Conservation (phyloP, 2,113 vertebrate genomes). For the Caranx ignobilis region DNA sequence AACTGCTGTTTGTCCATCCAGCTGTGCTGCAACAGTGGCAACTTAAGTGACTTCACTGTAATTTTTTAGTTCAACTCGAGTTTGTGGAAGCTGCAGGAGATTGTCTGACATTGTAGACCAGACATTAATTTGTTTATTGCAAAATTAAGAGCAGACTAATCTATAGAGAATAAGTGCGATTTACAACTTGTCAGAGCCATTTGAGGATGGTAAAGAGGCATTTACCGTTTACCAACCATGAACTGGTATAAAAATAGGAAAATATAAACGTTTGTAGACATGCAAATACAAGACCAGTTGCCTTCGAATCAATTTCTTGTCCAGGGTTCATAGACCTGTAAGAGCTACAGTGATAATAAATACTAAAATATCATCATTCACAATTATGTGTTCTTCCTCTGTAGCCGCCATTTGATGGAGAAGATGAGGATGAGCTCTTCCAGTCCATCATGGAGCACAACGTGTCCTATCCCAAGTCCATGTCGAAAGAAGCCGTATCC, state of each 20-base stretch:
- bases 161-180: neutral
- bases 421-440: conserved; percentile 97
- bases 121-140: neutral
- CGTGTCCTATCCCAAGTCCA: conserved; percentile 96
- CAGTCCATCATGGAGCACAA: conserved; percentile 99
- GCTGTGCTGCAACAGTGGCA: neutral
- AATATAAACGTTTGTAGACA: no score
- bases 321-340: neutral
- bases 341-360: no score
- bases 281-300: no score
- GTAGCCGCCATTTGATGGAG: conserved; percentile 97
- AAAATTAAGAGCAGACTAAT: neutral
- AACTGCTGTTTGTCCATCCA: no score
- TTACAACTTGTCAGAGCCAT: neutral
- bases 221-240: no score
- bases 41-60: neutral
- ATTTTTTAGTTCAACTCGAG: no score
- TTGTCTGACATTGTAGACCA: neutral
- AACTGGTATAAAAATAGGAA: no score
- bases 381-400: conserved; percentile 13
- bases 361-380: neutral
- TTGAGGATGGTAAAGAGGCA: neutral
- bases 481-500: conserved; percentile 98
- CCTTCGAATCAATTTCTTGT: no score
- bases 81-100: no score